Percentiles rank a stretch among this genome's conserved stretches.
phyloP scores from a whole-genome alignment of 2,888 invertebrate species.

The Ectemnius continuus region DNA sequence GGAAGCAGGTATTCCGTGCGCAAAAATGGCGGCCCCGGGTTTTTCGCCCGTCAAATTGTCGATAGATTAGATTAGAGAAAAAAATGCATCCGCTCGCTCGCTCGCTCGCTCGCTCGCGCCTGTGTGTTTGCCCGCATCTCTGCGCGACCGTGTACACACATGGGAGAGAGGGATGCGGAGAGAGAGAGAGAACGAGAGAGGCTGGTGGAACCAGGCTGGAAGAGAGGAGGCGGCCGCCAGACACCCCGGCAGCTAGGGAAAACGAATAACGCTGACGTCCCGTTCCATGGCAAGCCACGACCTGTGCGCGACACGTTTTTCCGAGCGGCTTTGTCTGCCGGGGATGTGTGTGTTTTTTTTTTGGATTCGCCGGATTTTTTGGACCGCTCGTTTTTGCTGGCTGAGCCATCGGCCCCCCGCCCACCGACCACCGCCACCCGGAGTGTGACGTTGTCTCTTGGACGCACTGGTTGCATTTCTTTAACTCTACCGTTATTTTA shows the following conservation, averaged over 20 bases:
- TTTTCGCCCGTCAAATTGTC: conserved; percentile 77
- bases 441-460: conserved; percentile 10
- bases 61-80: conserved; percentile 77
- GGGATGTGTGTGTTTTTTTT: conserved; percentile 30
- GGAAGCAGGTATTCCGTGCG: conserved; percentile 17
- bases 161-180: background rate
- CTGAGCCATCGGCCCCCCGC: too few species aligned
- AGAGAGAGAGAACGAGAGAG: background rate
- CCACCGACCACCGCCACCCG: conserved; percentile 9
- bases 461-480: background rate
- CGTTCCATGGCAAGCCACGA: conserved; percentile 49
- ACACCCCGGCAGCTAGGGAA: conserved; percentile 21
- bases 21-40: conserved; percentile 73
- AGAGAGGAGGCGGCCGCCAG: conserved; percentile 22
- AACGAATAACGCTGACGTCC: conserved; percentile 53
- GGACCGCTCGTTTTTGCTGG: conserved; percentile 29
- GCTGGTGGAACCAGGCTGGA: conserved; percentile 1
- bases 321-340: conserved; percentile 50
- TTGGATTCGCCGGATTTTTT: conserved; percentile 18
- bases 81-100: conserved; percentile 53
- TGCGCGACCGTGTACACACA: background rate
- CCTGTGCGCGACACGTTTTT: conserved; percentile 58
- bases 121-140: conserved; percentile 35
- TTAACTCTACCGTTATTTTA: too few species aligned
- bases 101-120: background rate